Conservation (phyloP, 2,888 invertebrate genomes). For the Leucoma salicis region DNA sequence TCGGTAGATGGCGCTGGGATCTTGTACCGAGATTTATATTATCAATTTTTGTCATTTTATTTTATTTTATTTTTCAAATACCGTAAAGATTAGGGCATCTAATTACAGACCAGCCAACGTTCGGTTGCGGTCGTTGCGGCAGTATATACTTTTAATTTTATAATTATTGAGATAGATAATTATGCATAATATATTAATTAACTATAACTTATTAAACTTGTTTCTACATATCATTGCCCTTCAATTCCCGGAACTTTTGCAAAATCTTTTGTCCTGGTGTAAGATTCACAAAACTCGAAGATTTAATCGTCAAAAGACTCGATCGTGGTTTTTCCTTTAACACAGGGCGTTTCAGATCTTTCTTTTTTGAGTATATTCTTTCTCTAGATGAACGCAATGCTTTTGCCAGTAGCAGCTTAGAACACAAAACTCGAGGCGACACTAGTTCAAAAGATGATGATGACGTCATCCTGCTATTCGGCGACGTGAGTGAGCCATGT, state of each 20-base stretch:
- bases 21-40: too few relatives aligned
- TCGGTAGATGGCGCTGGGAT: too few relatives aligned
- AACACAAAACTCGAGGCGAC: slow-evolving; percentile 56
- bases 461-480: slow-evolving; percentile 42
- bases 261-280: slow-evolving; percentile 59
- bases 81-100: too few relatives aligned
- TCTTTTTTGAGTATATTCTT: slow-evolving; percentile 30
- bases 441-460: slow-evolving; percentile 47
- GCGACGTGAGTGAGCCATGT: slow-evolving; percentile 50
- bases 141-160: too few relatives aligned
- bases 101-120: too few relatives aligned
- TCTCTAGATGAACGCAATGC: slow-evolving; percentile 38
- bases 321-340: slow-evolving; percentile 14
- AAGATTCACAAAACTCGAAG: slow-evolving; percentile 40
- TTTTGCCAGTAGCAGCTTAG: slow-evolving; percentile 48
- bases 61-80: too few relatives aligned
- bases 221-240: slow-evolving; percentile 39
- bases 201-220: too few relatives aligned
- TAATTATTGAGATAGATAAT: too few relatives aligned
- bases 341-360: slow-evolving; percentile 1
- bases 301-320: slow-evolving; percentile 45
- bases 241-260: slow-evolving; percentile 56
- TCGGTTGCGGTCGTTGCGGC: too few relatives aligned
- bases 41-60: too few relatives aligned
- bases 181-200: too few relatives aligned